Base-by-base conservation (phyloP, 2,797 vertebrate species). In the Momotus momota region DNA sequence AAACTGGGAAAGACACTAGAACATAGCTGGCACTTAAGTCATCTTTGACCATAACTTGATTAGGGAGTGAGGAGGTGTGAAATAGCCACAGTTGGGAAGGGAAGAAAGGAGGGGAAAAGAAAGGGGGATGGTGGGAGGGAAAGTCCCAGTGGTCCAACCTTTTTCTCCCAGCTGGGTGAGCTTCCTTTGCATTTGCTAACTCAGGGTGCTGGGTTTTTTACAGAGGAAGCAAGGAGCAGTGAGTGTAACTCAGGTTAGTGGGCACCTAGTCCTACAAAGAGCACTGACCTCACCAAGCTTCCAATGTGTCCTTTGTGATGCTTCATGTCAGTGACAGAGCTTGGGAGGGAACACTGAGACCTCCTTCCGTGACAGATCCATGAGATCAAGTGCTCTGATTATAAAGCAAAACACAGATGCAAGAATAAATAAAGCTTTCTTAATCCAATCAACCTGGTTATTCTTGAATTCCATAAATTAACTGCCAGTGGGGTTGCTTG, bases 21-120 rank as follows among this genome's bases (percentile, higher is more conserved):
- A 90, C 81, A 48, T 54, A 93, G 75, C 58, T 6, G 29, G 87
- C 61, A 55, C 61, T 94, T 69, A 72, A 93, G 57, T 81, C 91
- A 92, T 96, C 81, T 96, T 96, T 95, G 94, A 82, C 92, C 71
- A 35, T 92, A 86, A 71, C 94, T 92, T 96, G 86, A 40, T 82
- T 81, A 78, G 86, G 72, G 91, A 95, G 52, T 64, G 65, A 83
- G 65, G 64, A 93, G 65, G 46, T 94, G 78, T 77, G 88, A 92
- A 95, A 91, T 81, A 88, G 72, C 88, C 77, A 41, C 1, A 21
- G 45, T n/a, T 60, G 61, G 8, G 55, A 86, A 66, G 64, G 49
- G 40, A 85, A 71, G 55, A 92, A 61, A 57, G 35, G 55, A 3
- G 12, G 7, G 2, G 4, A 1, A 17, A 40, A 22, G 29, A 26